These are phyloP conservation scores for Mermis nigrescens DNA, from an alignment of 2,888 invertebrate species.

Conservation along the genomic window DNA sequence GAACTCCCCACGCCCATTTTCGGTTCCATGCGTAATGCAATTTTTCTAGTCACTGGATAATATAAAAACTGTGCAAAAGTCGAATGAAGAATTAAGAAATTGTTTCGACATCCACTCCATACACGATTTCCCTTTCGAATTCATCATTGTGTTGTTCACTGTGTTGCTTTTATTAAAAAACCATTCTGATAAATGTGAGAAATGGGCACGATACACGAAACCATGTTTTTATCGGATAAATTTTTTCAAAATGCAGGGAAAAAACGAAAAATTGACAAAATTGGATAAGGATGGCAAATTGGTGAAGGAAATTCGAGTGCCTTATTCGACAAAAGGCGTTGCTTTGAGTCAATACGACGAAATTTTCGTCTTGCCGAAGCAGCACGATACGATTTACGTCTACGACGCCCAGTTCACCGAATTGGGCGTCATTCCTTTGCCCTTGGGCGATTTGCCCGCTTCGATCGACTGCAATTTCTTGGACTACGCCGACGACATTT, in stretches of 20 bases:
- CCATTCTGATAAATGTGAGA: slow-evolving; percentile 1
- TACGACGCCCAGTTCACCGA: slow-evolving; percentile 9
- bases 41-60: too few species aligned
- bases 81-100: too few species aligned
- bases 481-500: background rate
- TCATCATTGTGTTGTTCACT: too few species aligned
- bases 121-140: too few species aligned
- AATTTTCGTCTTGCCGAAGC: slow-evolving; percentile 10
- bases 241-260: too few species aligned
- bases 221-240: too few species aligned
- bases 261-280: slow-evolving; percentile 6
- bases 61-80: too few species aligned
- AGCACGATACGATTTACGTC: slow-evolving; percentile 11
- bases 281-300: background rate
- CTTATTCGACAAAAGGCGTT: slow-evolving; percentile 9
- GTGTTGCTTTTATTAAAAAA: background rate
- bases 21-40: too few species aligned
- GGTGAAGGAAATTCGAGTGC: background rate
- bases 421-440: slow-evolving; percentile 6
- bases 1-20: too few species aligned
- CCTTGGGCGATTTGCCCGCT: background rate
- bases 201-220: too few species aligned
- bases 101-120: too few species aligned
- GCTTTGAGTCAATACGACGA: slow-evolving; percentile 6
- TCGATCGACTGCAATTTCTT: slow-evolving; percentile 12